Base-by-base conservation (phyloP, 2,113 vertebrate species). In the Otis tarda region DNA sequence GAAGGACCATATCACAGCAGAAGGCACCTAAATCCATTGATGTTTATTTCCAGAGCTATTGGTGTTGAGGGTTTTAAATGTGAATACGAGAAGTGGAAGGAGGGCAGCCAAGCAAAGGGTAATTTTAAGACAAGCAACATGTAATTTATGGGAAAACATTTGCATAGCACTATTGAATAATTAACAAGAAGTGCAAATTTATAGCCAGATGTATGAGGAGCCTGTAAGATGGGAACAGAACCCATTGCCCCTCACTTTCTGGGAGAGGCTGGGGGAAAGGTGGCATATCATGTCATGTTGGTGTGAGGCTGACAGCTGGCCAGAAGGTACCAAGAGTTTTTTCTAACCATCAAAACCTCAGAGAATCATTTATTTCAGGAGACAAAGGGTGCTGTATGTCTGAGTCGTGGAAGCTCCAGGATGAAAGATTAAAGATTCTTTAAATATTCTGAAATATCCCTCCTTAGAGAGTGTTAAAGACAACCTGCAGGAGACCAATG, bases 401-500 rank as follows among this genome's bases (percentile, higher is more conserved):
- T 93, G 74, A 45, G 31, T 52, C 83, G 53, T 75, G 43, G 69
- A 95, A 83, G 47, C 52, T 90, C 69, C 30, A 78, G 89, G 69
- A 94, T 63, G 55, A 85, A 95, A 89, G 83, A 94, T 60, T 83
- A 90, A 94, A 83, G 33, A 71, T 74, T 70, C 55, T 94, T 95
- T 82, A 79, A 91, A 55, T 83, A 63, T 86, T 96, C 94, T 87
- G 87, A 94, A 94, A 89, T 76, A 91, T 59, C 70, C 30, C 47
- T 76, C 68, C 68, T 89, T 19, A 70, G 83, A 92, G 80, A 91
- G 64, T 0, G 0, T 77, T 89, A 92, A 94, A 94, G 87, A 78
- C 85, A 95, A 91, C 87, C 94, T 95, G 89, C 91, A 94, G 90
- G 94, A 96, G 69, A 83, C 93, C 94, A 92, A 8, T 90, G 80